Base-by-base conservation (phyloP, 2,888 invertebrate species). In the Noctuana brunneofusca region DNA sequence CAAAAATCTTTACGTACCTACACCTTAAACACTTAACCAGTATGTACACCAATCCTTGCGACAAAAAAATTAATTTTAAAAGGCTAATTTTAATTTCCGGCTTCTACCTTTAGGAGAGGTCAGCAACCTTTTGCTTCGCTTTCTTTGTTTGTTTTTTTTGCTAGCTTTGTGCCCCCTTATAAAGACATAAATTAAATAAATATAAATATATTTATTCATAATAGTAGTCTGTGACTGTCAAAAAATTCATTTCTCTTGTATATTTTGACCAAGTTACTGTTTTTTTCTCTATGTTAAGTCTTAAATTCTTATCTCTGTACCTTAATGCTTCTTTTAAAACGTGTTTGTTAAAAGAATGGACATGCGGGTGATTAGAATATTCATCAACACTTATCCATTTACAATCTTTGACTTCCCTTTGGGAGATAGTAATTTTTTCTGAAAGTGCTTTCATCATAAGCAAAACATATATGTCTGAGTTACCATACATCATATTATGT, bases 401-500 rank as follows among this genome's bases (percentile, higher is more conserved):
- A 68, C 95, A 95, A 55, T 93, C 93, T 0, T 92, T 93, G 4
- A 98, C 95, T 91, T 98, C 98, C 68, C 94, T 92, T 12, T 94
- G 89, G 65, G 96, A 96, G 68, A 93, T 93, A 22, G 78, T 86
- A 38, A 97, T 95, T 6, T 94, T 90, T 0, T 88, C 84, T 1
- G 93, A 92, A 0, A 93, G 69, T 0, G 97, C 96, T 64, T 90
- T 93, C 75, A 98, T 91, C 73, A 94, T 94, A 8, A 97, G 93
- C 0, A 98, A 92, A 52, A 96, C 90, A 78, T 98, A 98, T 55
- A 98, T 93, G 79, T 98, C 98, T 0, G 97, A 97, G 82, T 97
- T 97, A 1, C 93, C 95, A 79, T 95, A 97, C 81, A 94, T 93
- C 74, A 95, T 95, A 58, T 93, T 89, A 78, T 97, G 97, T 12